Evolutionary conservation across 2,113 vertebrate species (phyloP).

Genomic region (Budorcas taxicolor): DNA sequence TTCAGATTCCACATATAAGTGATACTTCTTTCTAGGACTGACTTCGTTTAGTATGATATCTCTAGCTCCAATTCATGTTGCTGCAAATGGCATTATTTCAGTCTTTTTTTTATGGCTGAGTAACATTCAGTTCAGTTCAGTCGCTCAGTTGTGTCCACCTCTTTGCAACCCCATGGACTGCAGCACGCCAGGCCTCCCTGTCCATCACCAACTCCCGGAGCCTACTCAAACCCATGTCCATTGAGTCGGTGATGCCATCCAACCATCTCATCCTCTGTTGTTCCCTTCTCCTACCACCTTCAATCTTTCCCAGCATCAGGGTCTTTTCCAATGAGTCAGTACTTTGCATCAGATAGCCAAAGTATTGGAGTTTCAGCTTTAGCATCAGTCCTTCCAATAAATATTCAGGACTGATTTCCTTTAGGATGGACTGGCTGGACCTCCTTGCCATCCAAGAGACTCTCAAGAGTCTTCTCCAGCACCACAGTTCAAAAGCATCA

Average conservation of each 20-base stretch:
- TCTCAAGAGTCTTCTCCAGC: not conserved
- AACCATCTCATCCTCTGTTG: not conserved
- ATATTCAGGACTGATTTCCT: not conserved
- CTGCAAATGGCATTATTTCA: not conserved
- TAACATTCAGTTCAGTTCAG: not conserved
- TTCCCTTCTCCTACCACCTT: not conserved
- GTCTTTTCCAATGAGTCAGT: not conserved
- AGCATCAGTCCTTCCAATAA: not conserved
- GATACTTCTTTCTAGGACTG: not conserved
- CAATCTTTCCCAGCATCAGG: not conserved
- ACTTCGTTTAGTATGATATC: not conserved
- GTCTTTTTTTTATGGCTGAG: not conserved
- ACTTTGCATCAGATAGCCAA: not conserved
- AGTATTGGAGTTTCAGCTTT: not conserved
- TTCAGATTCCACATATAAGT: not conserved
- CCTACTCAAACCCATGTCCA: not conserved
- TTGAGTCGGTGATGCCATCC: not conserved
- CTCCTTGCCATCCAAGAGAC: rapidly evolving
- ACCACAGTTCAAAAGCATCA: not conserved
- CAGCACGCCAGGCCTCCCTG: not conserved
- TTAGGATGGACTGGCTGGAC: not conserved
- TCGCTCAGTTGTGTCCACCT: not conserved
- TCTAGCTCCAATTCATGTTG: not conserved
- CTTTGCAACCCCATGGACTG: not conserved
- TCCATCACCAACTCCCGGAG: not conserved